Conservation (phyloP, 2,113 vertebrate genomes). For the Microtus montanus region DNA sequence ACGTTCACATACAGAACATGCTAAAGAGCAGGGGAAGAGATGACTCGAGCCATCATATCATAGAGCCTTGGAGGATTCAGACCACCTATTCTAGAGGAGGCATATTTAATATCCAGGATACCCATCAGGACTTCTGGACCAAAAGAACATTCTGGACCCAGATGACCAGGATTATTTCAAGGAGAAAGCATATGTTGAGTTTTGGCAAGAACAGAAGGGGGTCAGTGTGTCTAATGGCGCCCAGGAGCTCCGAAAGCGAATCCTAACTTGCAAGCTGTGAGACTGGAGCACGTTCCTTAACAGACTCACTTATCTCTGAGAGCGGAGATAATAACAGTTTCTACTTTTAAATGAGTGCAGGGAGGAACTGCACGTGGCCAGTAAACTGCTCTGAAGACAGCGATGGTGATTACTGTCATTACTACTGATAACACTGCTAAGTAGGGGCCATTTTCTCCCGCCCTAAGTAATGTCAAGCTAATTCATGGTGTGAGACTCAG, state of each 20-base stretch:
- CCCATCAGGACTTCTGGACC: neutral
- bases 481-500: neutral
- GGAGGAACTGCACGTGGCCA: neutral
- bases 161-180: neutral
- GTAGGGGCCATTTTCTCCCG: neutral
- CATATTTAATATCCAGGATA: neutral
- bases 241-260: neutral
- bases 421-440: neutral
- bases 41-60: rapidly evolving
- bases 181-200: neutral
- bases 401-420: neutral
- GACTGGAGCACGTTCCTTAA: neutral
- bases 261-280: neutral
- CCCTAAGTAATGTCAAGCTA: neutral
- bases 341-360: neutral
- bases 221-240: neutral
- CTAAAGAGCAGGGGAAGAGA: too few species aligned
- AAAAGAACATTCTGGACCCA: neutral
- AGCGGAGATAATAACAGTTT: neutral
- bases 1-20: neutral
- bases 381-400: neutral
- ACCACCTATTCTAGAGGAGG: neutral
- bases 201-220: neutral
- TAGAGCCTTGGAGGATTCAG: neutral
- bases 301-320: neutral